Conservation (phyloP, 1,140 invertebrate genomes). For the Drosophila carrolli region DNA sequence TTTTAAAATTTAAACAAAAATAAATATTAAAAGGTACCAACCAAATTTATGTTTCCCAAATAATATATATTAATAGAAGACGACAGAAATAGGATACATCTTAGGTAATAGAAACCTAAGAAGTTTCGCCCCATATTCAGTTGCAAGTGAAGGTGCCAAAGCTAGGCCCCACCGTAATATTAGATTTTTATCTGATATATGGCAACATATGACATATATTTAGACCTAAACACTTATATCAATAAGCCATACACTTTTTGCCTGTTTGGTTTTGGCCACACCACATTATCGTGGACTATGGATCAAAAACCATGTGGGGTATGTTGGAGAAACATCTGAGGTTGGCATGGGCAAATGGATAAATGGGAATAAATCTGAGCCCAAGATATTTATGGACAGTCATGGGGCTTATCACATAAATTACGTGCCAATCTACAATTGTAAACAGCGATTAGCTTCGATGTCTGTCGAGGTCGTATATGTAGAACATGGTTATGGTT, state of each 20-base stretch:
- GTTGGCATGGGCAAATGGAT: not conserved
- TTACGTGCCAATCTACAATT: constrained; percentile 54
- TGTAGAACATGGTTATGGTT: constrained; percentile 57
- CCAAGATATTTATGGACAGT: not conserved
- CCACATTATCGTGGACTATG: not conserved
- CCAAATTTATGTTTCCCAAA: too few relatives aligned
- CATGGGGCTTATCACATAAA: constrained; percentile 32
- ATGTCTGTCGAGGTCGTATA: constrained; percentile 28
- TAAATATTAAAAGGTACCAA: too few relatives aligned
- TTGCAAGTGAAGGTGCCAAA: too few relatives aligned
- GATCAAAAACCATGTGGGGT: not conserved
- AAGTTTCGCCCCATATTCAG: too few relatives aligned
- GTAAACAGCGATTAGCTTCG: constrained; percentile 60
- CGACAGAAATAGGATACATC: too few relatives aligned
- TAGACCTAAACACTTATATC: not conserved
- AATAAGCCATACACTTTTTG: constrained; percentile 1
- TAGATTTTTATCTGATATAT: not conserved
- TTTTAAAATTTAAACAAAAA: too few relatives aligned
- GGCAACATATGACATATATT: not conserved
- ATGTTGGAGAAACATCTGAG: not conserved
- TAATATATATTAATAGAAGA: not conserved
- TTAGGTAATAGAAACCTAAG: too few relatives aligned
- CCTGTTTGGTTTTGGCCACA: not conserved
- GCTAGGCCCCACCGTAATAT: not conserved
- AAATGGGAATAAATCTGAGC: constrained; percentile 9